Evolutionary conservation across 2,113 vertebrate species (phyloP).

Genomic region (Syngnathus floridae): DNA sequence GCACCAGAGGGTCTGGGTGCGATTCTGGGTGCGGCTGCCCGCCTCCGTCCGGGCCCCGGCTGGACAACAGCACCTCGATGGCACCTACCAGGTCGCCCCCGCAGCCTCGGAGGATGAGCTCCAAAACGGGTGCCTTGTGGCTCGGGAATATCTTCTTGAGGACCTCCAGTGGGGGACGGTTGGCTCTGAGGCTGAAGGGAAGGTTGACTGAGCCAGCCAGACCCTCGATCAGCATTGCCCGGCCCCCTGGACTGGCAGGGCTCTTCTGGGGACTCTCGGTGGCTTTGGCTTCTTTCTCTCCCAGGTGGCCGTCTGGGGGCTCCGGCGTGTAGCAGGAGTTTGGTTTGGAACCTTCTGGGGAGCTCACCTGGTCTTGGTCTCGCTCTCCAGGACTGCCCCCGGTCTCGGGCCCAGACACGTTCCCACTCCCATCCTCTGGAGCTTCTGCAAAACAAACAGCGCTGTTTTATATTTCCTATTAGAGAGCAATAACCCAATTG

Average conservation of each 20-base stretch:
- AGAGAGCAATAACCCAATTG: background rate
- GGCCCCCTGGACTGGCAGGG: constrained; percentile 71
- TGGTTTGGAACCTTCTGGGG: constrained; percentile 80
- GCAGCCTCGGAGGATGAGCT: constrained; percentile 90
- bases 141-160: constrained; percentile 93
- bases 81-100: constrained; percentile 93
- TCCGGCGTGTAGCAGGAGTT: constrained; percentile 83
- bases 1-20: constrained; percentile 71
- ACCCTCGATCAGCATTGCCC: constrained; percentile 84
- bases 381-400: constrained; percentile 84
- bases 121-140: constrained; percentile 93
- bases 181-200: constrained; percentile 86
- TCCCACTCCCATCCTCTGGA: constrained; percentile 78
- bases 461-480: background rate
- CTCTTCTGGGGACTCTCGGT: constrained; percentile 79
- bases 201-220: constrained; percentile 82
- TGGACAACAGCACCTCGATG: constrained; percentile 92
- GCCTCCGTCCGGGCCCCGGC: constrained; percentile 65
- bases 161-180: constrained; percentile 90
- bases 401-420: constrained; percentile 74
- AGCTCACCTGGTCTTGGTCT: constrained; percentile 82
- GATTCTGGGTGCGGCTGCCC: constrained; percentile 32
- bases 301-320: constrained; percentile 77
- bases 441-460: constrained; percentile 66
- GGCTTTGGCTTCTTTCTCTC: constrained; percentile 76